phyloP scores from a whole-genome alignment of 2,888 invertebrate species.

The Drosophila ezoana region DNA sequence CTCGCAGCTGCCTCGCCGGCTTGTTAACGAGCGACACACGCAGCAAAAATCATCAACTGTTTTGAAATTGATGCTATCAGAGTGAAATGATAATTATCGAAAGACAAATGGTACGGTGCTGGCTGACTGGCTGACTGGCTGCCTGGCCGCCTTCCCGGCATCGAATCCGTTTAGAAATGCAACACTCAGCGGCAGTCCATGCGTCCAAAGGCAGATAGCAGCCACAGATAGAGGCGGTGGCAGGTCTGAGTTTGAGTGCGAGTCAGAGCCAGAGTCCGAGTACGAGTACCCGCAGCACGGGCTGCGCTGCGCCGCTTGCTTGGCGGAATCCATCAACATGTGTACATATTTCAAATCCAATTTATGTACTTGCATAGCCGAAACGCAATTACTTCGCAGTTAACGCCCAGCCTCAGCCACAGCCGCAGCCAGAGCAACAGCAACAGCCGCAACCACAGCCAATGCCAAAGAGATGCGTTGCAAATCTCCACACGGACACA shows the following conservation, averaged over 20 bases:
- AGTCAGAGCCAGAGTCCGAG: conserved; percentile 11
- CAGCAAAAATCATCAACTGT: conserved; percentile 77
- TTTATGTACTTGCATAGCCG: conserved; percentile 80
- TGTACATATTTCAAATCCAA: conserved; percentile 81
- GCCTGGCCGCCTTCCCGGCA: conserved; percentile 6
- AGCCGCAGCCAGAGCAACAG: conserved; percentile 14
- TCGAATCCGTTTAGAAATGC: conserved; percentile 63
- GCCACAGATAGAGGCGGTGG: conserved; percentile 56
- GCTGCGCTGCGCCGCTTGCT: conserved; percentile 17
- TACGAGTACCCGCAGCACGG: conserved; percentile 48
- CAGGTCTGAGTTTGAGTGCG: conserved; percentile 20
- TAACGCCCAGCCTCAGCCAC: conserved; percentile 69
- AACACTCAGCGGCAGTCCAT: conserved; percentile 67
- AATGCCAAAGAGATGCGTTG: conserved; percentile 52
- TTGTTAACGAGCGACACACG: conserved; percentile 78
- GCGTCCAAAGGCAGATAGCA: conserved; percentile 39
- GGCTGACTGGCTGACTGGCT: conserved; percentile 19
- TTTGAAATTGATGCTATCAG: conserved; percentile 76
- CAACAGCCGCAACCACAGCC: conserved; percentile 20
- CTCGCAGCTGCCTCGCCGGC: conserved; percentile 50
- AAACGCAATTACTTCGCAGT: conserved; percentile 80
- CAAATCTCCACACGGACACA: conserved; percentile 43
- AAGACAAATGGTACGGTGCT: conserved; percentile 71
- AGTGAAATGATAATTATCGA: conserved; percentile 76
- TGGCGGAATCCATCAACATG: conserved; percentile 78